These are phyloP conservation scores for Oncorhynchus clarkii DNA, from an alignment of 2,113 vertebrate genomes.

Conservation along the genomic window DNA sequence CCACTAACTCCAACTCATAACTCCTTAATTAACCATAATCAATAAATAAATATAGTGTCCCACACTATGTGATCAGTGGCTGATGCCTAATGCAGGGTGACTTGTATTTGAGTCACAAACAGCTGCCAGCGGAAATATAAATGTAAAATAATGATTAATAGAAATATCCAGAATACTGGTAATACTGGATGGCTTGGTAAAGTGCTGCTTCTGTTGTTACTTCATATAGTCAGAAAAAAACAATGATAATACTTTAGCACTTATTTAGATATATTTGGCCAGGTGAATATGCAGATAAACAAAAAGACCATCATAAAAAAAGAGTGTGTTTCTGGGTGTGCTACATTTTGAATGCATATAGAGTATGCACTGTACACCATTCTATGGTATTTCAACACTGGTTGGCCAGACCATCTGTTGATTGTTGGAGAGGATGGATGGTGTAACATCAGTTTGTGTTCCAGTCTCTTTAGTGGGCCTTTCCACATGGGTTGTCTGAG, in stretches of 20 bases:
- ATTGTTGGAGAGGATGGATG: background rate
- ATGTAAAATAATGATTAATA: constrained; percentile 10
- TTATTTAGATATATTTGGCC: constrained; percentile 43
- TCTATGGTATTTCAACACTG: background rate
- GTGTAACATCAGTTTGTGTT: constrained; percentile 17
- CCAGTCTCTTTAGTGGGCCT: constrained; percentile 62
- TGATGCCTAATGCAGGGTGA: constrained; percentile 8
- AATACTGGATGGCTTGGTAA: constrained; percentile 46
- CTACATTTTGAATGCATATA: background rate
- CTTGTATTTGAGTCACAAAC: background rate
- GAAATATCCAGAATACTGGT: constrained; percentile 16
- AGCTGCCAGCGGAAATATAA: constrained; percentile 46
- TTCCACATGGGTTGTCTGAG: constrained; percentile 85
- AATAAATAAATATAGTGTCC: background rate
- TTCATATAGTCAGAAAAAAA: background rate
- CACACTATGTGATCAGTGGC: constrained; percentile 13
- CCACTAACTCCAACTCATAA: constrained; percentile 14
- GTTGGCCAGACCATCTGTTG: constrained; percentile 4
- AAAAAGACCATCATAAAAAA: constrained; percentile 4
- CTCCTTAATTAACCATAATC: background rate
- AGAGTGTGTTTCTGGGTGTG: background rate
- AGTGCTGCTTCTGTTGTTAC: background rate
- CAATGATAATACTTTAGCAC: constrained; percentile 18
- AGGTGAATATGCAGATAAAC: constrained; percentile 20
- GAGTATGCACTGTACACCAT: background rate